phyloP scores from a whole-genome alignment of 1,140 invertebrate species.

The Cardiocondyla obscurior region DNA sequence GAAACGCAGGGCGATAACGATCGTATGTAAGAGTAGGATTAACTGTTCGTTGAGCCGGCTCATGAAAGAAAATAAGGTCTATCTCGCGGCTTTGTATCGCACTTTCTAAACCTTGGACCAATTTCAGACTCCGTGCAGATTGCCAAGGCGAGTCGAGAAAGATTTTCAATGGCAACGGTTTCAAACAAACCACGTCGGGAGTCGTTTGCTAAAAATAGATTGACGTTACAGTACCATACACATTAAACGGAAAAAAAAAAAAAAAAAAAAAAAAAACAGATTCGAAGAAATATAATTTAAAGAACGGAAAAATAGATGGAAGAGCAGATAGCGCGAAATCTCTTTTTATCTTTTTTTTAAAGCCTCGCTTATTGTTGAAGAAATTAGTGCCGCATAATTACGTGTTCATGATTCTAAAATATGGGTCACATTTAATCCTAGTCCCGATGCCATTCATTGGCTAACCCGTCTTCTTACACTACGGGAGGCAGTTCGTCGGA shows the following conservation, averaged over 20 bases:
- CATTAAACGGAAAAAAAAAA: too few species aligned
- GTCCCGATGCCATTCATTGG: neutral
- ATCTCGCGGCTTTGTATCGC: neutral
- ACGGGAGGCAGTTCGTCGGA: neutral
- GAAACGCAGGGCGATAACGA: slow-evolving; percentile 49
- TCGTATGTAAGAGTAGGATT: slow-evolving; percentile 17
- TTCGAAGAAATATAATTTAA: neutral
- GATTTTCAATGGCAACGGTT: slow-evolving; percentile 6
- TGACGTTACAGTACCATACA: too few species aligned
- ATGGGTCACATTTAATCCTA: slow-evolving; percentile 36
- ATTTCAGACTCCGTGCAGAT: slow-evolving; percentile 21
- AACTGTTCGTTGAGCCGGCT: neutral
- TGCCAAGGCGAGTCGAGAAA: neutral
- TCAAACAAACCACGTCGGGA: neutral
- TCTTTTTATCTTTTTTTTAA: neutral
- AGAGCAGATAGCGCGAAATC: neutral
- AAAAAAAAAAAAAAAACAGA: too few species aligned
- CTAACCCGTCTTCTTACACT: neutral
- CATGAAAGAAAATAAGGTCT: slow-evolving; percentile 29
- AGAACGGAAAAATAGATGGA: neutral
- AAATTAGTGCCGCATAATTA: slow-evolving; percentile 28
- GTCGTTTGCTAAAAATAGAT: neutral
- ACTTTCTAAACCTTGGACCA: slow-evolving; percentile 66
- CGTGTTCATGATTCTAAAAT: slow-evolving; percentile 19
- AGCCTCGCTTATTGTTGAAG: too few species aligned